A percentile compares a stretch with the other conserved stretches of the same genome.
These are phyloP conservation scores for Cryptoprocta ferox DNA, from an alignment of 2,797 vertebrate species.

Conservation along the genomic window DNA sequence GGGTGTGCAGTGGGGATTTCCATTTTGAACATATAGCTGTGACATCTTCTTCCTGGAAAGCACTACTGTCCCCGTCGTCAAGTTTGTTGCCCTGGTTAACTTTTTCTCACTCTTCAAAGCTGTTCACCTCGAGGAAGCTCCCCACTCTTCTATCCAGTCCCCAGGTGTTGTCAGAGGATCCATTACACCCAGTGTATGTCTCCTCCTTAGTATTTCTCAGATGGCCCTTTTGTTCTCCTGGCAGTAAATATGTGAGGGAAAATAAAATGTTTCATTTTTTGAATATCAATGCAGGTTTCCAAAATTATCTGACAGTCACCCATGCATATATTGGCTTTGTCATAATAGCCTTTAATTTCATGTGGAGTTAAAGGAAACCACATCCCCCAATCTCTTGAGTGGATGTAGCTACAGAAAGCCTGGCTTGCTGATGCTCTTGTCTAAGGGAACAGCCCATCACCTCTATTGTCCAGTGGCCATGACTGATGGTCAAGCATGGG, in stretches of 20 bases:
- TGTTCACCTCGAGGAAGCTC: background rate
- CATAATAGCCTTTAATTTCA: background rate
- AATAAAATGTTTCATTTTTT: background rate
- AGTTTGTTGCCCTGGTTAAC: background rate
- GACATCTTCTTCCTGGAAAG: background rate
- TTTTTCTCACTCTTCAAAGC: background rate
- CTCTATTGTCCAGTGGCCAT: background rate
- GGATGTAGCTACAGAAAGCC: background rate
- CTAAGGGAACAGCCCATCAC: background rate
- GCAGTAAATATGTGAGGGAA: background rate
- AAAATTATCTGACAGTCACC: background rate
- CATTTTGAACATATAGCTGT: background rate
- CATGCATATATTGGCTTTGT: background rate
- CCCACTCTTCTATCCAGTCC: accelerated
- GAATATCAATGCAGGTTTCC: background rate
- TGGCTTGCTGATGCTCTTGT: background rate
- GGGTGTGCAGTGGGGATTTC: background rate
- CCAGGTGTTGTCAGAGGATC: background rate
- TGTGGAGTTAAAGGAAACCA: background rate
- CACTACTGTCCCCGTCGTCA: accelerated
- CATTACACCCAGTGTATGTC: accelerated
- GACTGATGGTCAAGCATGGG: background rate
- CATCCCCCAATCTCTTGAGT: background rate
- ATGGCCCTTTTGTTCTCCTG: background rate
- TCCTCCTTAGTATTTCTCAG: background rate